Conservation (phyloP, 2,888 invertebrate genomes). For the Limnephilus lunatus region DNA sequence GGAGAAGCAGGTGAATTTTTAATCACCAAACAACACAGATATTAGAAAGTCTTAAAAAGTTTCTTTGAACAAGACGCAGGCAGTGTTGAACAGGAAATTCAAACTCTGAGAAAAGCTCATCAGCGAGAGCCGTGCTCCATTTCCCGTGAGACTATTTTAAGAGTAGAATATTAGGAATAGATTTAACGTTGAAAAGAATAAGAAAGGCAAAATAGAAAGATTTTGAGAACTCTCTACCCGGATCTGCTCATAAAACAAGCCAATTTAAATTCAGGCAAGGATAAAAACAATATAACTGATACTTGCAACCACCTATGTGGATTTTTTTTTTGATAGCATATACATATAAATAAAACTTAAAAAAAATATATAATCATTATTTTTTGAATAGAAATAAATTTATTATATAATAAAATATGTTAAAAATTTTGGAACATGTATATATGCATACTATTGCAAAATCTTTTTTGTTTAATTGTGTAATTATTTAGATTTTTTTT, state of each 20-base stretch:
- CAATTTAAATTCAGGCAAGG: background rate
- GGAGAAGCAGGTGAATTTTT: background rate
- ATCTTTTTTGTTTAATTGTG: no score
- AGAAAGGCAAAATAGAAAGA: background rate
- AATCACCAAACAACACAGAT: background rate
- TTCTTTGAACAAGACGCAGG: background rate
- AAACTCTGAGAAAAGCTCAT: background rate
- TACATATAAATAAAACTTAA: no score
- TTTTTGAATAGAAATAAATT: no score
- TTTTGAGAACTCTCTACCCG: background rate
- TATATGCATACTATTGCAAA: no score
- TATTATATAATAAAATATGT: no score
- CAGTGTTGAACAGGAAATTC: background rate
- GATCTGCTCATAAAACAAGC: background rate
- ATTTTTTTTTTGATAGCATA: no score
- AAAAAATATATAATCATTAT: no score
- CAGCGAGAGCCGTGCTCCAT: background rate
- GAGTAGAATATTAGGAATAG: background rate
- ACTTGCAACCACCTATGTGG: no score
- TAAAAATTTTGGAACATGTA: no score
- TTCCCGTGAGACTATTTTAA: background rate
- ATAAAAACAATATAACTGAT: background rate
- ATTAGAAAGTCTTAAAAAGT: background rate
- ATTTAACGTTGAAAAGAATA: background rate
- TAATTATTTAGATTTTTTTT: no score